phyloP scores from a whole-genome alignment of 2,888 invertebrate species.

The Abrostola triplasia region DNA sequence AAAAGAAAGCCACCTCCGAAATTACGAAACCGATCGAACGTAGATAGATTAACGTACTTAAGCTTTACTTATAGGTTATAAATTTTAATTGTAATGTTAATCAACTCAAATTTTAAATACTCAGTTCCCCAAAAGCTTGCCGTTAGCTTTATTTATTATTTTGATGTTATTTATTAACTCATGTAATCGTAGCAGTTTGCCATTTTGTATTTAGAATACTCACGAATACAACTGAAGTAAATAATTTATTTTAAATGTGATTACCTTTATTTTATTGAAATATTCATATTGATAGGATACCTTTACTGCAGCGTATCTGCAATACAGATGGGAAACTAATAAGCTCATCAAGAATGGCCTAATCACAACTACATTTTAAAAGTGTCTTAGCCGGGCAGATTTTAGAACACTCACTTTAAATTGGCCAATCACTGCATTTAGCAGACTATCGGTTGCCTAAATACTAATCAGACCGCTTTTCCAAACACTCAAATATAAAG shows the following conservation, averaged over 20 bases:
- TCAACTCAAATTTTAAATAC: slow-evolving; percentile 46
- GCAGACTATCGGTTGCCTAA: no score
- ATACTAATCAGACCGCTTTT: no score
- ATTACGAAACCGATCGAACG: slow-evolving; percentile 74
- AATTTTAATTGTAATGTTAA: slow-evolving; percentile 39
- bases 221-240: slow-evolving; percentile 45
- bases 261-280: no score
- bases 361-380: no score
- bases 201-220: slow-evolving; percentile 46
- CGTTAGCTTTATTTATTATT: slow-evolving; percentile 56
- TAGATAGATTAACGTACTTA: slow-evolving; percentile 67
- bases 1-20: slow-evolving; percentile 76
- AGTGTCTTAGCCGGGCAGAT: no score
- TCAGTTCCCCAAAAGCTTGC: slow-evolving; percentile 55
- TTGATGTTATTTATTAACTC: slow-evolving; percentile 49
- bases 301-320: no score
- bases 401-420: no score
- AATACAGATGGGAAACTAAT: no score
- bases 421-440: no score
- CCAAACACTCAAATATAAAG: no score
- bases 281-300: no score
- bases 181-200: slow-evolving; percentile 46
- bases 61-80: slow-evolving; percentile 44
- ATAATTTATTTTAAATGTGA: slow-evolving; percentile 51
- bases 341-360: no score